Evolutionary conservation across 1,140 invertebrate genomes (phyloP), one percentile per base, ranked within the genome.

Genomic region (Frieseomelitta varia): DNA sequence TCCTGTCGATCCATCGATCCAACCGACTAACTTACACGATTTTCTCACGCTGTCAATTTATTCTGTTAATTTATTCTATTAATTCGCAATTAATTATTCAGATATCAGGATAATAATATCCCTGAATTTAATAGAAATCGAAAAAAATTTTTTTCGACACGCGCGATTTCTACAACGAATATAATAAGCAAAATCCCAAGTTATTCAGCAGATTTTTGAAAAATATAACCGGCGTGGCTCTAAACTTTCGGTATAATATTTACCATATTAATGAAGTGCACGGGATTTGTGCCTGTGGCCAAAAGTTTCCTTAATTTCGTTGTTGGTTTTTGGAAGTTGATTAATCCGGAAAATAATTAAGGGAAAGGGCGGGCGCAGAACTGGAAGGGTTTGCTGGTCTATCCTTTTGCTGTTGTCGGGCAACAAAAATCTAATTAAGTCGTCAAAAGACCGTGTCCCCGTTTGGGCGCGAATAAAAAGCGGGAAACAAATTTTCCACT

Each of bases 361-460:
- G 56, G 4, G 24, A 11, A 24, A 58, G 24, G 21, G 12, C 21
- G 2, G 19, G 73, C 39, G 6, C 39, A 39, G 56, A 8, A n/a
- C 56, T 39, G 58, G 56, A 24, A 61, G 6, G 21, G 27, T 6
- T 27, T 47, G 56, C 6, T 21, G 39, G 1, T 24, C 27, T 56
- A 34, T 17, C 56, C 19, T 56, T 77, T 78, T 71, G 21, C 10
- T 58, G 21, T 34, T 67, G 21, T n/a, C 6, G 21, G n/a, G 56
- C 56, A 71, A 71, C 75, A 69, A 61, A 58, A 84, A 84, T 84
- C 81, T 63, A 84, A 84, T 84, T 84, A 84, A 84, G 55, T 72
- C 55, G 61, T 81, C 79, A 72, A 65, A 34, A 53, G 79, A 61
- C 34, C 21, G 79, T 27, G 79, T 73, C 47, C 79, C 61, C 72